A percentile compares a stretch with the other conserved stretches of the same genome.
Evolutionary conservation across 2,797 vertebrate genomes (phyloP).

Genomic region (Melanotaenia boesemani): DNA sequence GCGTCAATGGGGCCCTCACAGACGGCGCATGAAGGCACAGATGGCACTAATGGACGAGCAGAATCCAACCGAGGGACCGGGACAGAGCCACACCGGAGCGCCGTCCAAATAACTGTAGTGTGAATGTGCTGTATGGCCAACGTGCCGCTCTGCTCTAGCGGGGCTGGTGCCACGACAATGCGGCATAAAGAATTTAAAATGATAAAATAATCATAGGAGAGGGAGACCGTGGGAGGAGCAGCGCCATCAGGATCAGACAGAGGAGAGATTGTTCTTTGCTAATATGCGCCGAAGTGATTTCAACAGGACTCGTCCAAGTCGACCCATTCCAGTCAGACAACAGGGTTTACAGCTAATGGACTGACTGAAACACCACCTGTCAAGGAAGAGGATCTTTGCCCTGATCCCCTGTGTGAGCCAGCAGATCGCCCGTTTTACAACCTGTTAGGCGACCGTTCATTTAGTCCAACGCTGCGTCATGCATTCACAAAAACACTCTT

Average conservation of each 20-base stretch:
- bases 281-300: conserved; percentile 54
- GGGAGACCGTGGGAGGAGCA: conserved; percentile 66
- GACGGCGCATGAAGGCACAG: conserved; percentile 97
- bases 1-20: conserved; percentile 90
- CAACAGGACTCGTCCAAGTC: conserved; percentile 41
- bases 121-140: conserved; percentile 79
- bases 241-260: conserved; percentile 75
- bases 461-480: conserved; percentile 29
- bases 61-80: conserved; percentile 95
- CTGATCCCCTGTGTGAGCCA: conserved; percentile 39
- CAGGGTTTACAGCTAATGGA: conserved; percentile 57
- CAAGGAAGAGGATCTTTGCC: conserved; percentile 34
- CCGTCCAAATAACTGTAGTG: conserved; percentile 95
- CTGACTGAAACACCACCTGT: conserved; percentile 37
- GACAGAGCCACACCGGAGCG: conserved; percentile 89
- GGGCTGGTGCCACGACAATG: conserved; percentile 74
- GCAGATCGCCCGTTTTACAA: conserved; percentile 48
- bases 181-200: conserved; percentile 82
- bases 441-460: conserved; percentile 38
- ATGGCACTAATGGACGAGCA: conserved; percentile 99
- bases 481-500: conserved; percentile 42
- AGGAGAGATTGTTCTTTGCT: conserved; percentile 66
- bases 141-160: conserved; percentile 67
- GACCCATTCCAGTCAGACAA: conserved; percentile 59
- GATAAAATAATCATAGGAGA: conserved; percentile 80